A percentile compares a stretch with the other conserved stretches of the same genome.
Conservation (phyloP, 2,888 invertebrate species). For the Parasteatoda lunata region DNA sequence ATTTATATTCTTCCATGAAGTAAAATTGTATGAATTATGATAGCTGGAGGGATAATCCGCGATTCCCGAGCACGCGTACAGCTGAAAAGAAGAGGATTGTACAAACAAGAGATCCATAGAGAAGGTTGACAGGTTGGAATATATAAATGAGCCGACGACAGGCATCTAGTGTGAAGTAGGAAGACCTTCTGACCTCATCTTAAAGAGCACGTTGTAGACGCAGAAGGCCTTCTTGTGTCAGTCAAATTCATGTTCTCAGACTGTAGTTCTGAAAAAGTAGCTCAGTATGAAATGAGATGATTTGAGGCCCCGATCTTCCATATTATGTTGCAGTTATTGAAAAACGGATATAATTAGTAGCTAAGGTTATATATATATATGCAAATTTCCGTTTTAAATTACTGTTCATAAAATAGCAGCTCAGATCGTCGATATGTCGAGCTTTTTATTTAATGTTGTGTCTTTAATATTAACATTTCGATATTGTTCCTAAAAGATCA, state of each 20-base stretch:
- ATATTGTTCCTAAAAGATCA: too few species aligned
- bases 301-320: neutral
- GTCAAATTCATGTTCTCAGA: neutral
- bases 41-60: too few species aligned
- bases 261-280: neutral
- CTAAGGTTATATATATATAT: too few species aligned
- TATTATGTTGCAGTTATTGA: neutral
- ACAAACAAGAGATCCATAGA: conserved; percentile 5
- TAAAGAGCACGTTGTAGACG: neutral
- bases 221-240: neutral
- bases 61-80: too few species aligned
- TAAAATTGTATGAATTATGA: too few species aligned
- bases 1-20: too few species aligned
- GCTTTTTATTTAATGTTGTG: too few species aligned
- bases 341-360: too few species aligned
- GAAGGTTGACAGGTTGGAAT: neutral
- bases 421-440: too few species aligned
- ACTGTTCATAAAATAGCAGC: too few species aligned
- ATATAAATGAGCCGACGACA: neutral
- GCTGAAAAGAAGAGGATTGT: neutral
- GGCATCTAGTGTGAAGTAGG: conserved; percentile 1
- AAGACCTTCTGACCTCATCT: neutral
- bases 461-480: too few species aligned
- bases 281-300: neutral
- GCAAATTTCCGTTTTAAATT: too few species aligned